Evolutionary conservation across 92 coral and sea anemone genomes (phyloP).

Genomic region (Bergia puertoricense): DNA sequence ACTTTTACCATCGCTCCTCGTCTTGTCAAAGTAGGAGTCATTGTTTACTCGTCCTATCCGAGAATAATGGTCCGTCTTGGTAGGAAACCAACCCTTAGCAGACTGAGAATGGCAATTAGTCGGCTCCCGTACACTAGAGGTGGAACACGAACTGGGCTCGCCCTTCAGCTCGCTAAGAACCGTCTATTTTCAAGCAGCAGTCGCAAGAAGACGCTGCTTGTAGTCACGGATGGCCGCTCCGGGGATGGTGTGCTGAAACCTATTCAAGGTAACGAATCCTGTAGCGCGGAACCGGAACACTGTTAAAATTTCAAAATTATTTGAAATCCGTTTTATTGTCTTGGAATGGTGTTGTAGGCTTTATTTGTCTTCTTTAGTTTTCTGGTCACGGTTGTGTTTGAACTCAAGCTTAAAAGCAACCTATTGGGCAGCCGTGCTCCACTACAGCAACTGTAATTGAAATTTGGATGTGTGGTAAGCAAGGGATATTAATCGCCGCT

Average conservation of each 20-base stretch:
- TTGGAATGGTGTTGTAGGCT: neutral
- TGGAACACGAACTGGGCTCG: slow-evolving; percentile 70
- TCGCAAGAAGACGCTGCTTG: slow-evolving; percentile 50
- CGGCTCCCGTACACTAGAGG: slow-evolving; percentile 59
- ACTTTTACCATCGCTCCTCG: slow-evolving; percentile 61
- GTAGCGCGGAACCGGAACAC: neutral
- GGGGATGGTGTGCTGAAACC: slow-evolving; percentile 64
- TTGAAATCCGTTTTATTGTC: neutral
- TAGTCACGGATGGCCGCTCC: slow-evolving; percentile 62
- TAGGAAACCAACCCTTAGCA: slow-evolving; percentile 50
- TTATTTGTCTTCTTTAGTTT: no score
- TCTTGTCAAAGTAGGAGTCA: slow-evolving; percentile 59
- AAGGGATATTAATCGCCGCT: neutral
- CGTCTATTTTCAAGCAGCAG: slow-evolving; percentile 60
- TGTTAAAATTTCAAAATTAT: neutral
- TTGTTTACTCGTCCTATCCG: slow-evolving; percentile 57
- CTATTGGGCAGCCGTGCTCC: no score
- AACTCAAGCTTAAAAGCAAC: no score
- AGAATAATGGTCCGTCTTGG: slow-evolving; percentile 57
- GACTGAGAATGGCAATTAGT: slow-evolving; percentile 56
- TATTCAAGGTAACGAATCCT: slow-evolving; percentile 36
- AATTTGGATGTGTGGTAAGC: neutral
- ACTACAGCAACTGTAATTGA: no score
- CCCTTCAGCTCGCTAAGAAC: slow-evolving; percentile 45
- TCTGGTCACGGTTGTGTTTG: no score